Evolutionary conservation across 2,888 invertebrate species (phyloP), one percentile per base, ranked within the genome.

Genomic region (Oligia latruncula): DNA sequence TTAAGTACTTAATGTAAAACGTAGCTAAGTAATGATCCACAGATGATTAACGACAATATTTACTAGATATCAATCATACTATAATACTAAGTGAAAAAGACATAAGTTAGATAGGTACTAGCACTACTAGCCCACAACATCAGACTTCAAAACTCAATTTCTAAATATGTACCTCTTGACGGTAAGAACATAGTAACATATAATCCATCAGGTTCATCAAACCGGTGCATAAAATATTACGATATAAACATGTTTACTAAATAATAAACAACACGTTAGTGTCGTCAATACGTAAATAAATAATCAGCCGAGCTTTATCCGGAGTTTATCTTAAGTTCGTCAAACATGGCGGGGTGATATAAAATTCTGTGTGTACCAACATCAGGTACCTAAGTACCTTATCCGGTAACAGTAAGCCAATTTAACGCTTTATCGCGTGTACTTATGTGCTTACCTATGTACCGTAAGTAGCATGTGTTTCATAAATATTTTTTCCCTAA

Each of bases 341-440:
- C 49, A 68, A 70, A 87, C 62, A 75, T 70, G 87, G 65, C n/a
- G 17, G 58, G 43, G 52, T 87, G 70, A 75, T 87, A 77, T 77
- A 80, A 73, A 81, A 85, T 87, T 87, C 88, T 77, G 72, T 85
- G 77, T 85, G 85, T 70, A 77, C 68, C 75, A 68, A 15, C 71
- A 20, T 60, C 80, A 55, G 58, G 70, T 77, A 85, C 29, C 29
- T 29, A 29, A 29, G 29, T 29, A 29, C 29, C 29, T 29, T 29
- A 85, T 85, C 85, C 77, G 62, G 74, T 74, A 62, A 74, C 55
- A 85, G 72, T 62, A 46, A 68, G 60, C 23, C 84, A 78, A 86
- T 83, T 77, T 82, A 64, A 77, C 62, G 73, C 55, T 68, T 72
- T 71, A 49, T 58, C 67, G 13, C 55, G 49, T 64, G 29, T 62